Conservation (phyloP, 2,888 invertebrate species). For the Thysanoteuthis rhombus region DNA sequence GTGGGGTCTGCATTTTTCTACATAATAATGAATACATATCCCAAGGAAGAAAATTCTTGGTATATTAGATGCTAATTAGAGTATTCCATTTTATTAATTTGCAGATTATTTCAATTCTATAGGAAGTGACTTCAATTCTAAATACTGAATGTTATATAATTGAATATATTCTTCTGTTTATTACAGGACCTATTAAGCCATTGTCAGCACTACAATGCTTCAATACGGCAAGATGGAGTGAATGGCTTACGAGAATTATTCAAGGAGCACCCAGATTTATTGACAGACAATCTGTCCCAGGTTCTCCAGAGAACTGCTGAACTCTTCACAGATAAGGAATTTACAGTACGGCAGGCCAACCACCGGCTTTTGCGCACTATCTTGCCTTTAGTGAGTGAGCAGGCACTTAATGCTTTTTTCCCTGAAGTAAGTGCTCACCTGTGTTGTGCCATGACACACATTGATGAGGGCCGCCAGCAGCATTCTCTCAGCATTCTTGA, state of each 20-base stretch:
- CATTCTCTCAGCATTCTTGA: constrained; percentile 85
- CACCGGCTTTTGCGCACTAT: constrained; percentile 69
- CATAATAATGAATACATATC: no score
- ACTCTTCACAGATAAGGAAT: constrained; percentile 80
- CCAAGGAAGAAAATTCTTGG: no score
- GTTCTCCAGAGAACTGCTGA: constrained; percentile 78
- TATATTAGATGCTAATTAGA: no score
- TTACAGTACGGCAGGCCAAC: constrained; percentile 70
- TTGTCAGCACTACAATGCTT: constrained; percentile 80
- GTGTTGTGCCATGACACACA: constrained; percentile 90
- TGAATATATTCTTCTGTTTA: not conserved
- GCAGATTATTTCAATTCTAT: not conserved
- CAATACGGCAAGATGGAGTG: constrained; percentile 75
- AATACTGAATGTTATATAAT: no score
- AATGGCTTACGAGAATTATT: constrained; percentile 72
- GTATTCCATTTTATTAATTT: not conserved
- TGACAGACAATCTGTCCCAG: constrained; percentile 75
- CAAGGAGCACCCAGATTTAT: constrained; percentile 68
- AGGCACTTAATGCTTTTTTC: constrained; percentile 76
- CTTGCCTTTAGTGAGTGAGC: constrained; percentile 43
- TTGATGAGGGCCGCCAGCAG: constrained; percentile 82
- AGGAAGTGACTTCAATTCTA: no score
- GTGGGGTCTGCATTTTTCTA: no score
- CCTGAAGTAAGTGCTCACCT: constrained; percentile 82
- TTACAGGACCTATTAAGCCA: constrained; percentile 76